Conservation (phyloP, 2,113 vertebrate species). For the Dicentrarchus labrax region DNA sequence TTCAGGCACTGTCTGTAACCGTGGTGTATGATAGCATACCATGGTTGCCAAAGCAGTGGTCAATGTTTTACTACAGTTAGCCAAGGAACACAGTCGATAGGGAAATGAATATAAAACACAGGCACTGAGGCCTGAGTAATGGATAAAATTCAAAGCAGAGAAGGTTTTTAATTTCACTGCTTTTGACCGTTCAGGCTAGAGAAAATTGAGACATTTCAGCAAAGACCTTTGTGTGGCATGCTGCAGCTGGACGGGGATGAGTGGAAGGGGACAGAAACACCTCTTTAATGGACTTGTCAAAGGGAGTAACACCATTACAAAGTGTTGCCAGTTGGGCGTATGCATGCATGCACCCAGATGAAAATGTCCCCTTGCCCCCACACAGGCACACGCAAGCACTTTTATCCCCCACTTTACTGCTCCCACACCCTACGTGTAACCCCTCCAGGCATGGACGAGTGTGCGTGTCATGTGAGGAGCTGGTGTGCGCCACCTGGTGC, state of each 20-base stretch:
- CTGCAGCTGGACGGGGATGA: conserved; percentile 24
- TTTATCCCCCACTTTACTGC: conserved; percentile 32
- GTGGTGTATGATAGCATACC: background rate
- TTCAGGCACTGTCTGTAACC: background rate
- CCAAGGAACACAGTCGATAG: background rate
- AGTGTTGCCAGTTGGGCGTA: conserved; percentile 49
- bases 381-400: conserved; percentile 8
- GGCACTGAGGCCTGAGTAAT: background rate
- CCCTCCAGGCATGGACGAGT: conserved; percentile 19
- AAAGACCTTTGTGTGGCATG: background rate
- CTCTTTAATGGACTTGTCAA: conserved; percentile 69
- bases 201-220: background rate
- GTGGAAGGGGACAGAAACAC: conserved; percentile 53
- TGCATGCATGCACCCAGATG: conserved; percentile 40
- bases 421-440: conserved; percentile 34
- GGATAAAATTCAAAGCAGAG: background rate
- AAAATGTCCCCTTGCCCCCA: conserved; percentile 2
- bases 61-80: conserved; percentile 1
- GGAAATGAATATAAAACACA: background rate
- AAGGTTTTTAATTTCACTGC: background rate
- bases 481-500: conserved; percentile 55
- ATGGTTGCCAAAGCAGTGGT: background rate
- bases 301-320: conserved; percentile 64
- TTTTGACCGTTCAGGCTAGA: background rate
- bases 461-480: conserved; percentile 54